These are phyloP conservation scores for Drosophila macrospina DNA, from an alignment of 2,888 invertebrate genomes.

Conservation along the genomic window DNA sequence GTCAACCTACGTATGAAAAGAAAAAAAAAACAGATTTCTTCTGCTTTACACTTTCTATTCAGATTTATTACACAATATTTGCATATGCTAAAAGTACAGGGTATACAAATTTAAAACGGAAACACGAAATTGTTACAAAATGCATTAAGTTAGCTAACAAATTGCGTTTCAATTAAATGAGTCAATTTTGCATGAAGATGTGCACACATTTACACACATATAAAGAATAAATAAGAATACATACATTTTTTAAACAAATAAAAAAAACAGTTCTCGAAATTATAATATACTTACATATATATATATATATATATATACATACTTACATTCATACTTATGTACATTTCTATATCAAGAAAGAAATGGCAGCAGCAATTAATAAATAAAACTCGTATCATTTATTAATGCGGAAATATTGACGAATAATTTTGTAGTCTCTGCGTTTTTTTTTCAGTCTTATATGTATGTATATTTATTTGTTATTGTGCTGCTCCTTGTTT, in stretches of 20 bases:
- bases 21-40: no score
- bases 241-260: slow-evolving; percentile 13
- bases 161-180: slow-evolving; percentile 66
- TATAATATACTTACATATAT: slow-evolving; percentile 5
- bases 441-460: slow-evolving; percentile 34
- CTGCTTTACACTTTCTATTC: neutral
- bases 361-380: slow-evolving; percentile 47
- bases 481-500: slow-evolving; percentile 29
- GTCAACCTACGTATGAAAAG: no score
- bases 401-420: slow-evolving; percentile 79
- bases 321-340: neutral
- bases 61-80: slow-evolving; percentile 9
- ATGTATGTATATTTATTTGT: slow-evolving; percentile 21
- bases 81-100: neutral
- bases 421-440: slow-evolving; percentile 51
- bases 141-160: slow-evolving; percentile 45
- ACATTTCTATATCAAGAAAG: slow-evolving; percentile 21
- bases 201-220: slow-evolving; percentile 2
- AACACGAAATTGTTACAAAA: slow-evolving; percentile 54
- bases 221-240: slow-evolving; percentile 9
- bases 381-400: slow-evolving; percentile 58
- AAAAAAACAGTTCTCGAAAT: slow-evolving; percentile 18
- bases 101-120: neutral
- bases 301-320: neutral
- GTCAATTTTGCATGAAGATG: slow-evolving; percentile 40